Evolutionary conservation across 1,140 invertebrate genomes (phyloP).

Genomic region (Rhyzopertha dominica): DNA sequence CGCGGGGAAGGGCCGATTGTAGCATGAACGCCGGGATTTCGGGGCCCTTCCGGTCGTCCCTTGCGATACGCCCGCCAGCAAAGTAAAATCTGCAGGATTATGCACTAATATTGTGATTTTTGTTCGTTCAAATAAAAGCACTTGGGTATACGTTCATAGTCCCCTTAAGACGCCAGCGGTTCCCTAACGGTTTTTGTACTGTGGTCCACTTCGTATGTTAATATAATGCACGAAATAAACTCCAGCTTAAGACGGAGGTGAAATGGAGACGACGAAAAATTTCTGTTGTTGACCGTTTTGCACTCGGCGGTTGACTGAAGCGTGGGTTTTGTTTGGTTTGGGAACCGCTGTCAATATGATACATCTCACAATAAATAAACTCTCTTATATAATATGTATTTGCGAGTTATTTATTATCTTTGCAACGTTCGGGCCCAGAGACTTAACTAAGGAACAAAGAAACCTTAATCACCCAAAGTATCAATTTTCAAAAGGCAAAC

Average conservation of each 20-base stretch:
- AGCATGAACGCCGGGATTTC: not conserved
- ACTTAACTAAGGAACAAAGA: constrained; percentile 24
- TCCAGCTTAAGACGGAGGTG: no score
- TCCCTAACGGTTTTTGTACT: constrained; percentile 43
- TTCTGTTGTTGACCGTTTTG: no score
- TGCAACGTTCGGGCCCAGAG: constrained; percentile 31
- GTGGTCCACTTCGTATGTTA: constrained; percentile 20
- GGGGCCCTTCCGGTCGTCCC: constrained; percentile 22
- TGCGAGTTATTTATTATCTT: constrained; percentile 1
- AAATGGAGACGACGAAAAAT: no score
- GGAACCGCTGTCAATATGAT: no score
- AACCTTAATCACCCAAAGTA: constrained; percentile 39
- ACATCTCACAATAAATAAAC: no score
- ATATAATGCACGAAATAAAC: no score
- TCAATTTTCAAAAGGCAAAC: constrained; percentile 46
- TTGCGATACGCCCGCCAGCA: constrained; percentile 34
- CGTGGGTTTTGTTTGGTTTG: no score
- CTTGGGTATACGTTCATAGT: constrained; percentile 43
- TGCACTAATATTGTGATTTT: constrained; percentile 29
- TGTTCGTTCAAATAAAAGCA: constrained; percentile 40
- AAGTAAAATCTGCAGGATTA: constrained; percentile 43
- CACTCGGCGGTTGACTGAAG: no score
- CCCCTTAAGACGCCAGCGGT: constrained; percentile 35
- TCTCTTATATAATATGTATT: not conserved
- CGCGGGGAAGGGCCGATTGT: not conserved